Conservation (phyloP, 2,888 invertebrate genomes). For the Ischnura elegans region DNA sequence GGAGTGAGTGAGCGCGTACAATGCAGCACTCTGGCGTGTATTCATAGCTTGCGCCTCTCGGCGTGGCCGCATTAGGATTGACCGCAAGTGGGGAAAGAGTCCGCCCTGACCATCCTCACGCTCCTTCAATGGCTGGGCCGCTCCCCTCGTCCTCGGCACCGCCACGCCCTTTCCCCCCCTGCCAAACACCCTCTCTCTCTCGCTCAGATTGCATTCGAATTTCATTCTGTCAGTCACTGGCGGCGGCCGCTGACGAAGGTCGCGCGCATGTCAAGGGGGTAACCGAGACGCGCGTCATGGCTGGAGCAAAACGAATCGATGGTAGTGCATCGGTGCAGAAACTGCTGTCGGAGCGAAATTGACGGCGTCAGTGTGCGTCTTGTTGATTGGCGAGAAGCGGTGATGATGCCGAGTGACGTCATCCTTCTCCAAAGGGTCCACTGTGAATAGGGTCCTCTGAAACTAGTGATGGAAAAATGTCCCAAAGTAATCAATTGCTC, state of each 20-base stretch:
- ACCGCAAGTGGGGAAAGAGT: no score
- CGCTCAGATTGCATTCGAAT: background rate
- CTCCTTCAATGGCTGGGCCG: background rate
- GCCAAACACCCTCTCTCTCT: background rate
- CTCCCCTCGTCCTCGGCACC: background rate
- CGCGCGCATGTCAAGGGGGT: background rate
- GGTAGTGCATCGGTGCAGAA: background rate
- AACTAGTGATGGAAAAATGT: no score
- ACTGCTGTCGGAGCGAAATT: no score
- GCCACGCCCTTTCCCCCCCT: background rate
- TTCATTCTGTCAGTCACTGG: background rate
- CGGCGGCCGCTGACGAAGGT: background rate
- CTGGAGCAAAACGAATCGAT: background rate
- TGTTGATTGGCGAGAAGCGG: background rate
- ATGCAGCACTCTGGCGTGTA: background rate
- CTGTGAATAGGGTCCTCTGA: no score
- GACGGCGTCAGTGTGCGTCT: background rate
- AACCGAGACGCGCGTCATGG: background rate
- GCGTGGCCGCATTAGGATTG: background rate
- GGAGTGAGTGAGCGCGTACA: background rate
- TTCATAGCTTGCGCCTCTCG: background rate
- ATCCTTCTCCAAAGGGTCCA: background rate
- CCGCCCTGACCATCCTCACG: slow-evolving; percentile 28
- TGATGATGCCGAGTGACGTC: background rate
- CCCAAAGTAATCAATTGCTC: no score